Evolutionary conservation across 2,797 vertebrate genomes (phyloP).

Genomic region (Paramormyrops hopkinsi): DNA sequence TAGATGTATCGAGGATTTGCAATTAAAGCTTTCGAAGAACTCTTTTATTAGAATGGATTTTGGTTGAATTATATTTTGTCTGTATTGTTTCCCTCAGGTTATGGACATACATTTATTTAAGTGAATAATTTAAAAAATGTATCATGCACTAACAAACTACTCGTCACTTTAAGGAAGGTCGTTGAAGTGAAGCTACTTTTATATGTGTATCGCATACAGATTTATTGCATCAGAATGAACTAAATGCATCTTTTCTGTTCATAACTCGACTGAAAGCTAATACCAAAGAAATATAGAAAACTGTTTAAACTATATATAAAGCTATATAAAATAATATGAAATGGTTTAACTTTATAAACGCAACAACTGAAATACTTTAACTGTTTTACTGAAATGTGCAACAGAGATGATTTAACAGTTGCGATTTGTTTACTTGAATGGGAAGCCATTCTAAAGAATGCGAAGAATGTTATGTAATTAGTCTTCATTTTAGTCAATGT

Average conservation of each 20-base stretch:
- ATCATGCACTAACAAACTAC: slow-evolving; percentile 30
- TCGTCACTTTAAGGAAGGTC: slow-evolving; percentile 29
- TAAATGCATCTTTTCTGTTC: neutral
- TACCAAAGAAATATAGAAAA: neutral
- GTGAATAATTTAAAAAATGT: slow-evolving; percentile 18
- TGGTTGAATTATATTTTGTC: slow-evolving; percentile 24
- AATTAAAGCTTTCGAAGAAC: slow-evolving; percentile 25
- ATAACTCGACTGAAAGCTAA: neutral
- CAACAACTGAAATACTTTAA: neutral
- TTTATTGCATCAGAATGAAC: neutral
- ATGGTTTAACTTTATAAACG: neutral
- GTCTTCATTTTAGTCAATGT: neutral
- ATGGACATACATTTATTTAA: neutral
- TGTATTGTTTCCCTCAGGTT: slow-evolving; percentile 23
- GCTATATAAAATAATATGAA: neutral
- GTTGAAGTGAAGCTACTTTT: slow-evolving; percentile 25
- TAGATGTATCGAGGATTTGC: slow-evolving; percentile 32
- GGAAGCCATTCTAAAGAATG: neutral
- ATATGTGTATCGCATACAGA: neutral
- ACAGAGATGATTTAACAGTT: neutral
- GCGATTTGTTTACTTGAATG: neutral
- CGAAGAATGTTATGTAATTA: neutral
- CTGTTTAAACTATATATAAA: neutral
- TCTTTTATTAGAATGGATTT: slow-evolving; percentile 21
- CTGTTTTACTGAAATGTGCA: neutral